Evolutionary conservation across 2,888 invertebrate species (phyloP).

Genomic region (Lissocephala sabroskyi): DNA sequence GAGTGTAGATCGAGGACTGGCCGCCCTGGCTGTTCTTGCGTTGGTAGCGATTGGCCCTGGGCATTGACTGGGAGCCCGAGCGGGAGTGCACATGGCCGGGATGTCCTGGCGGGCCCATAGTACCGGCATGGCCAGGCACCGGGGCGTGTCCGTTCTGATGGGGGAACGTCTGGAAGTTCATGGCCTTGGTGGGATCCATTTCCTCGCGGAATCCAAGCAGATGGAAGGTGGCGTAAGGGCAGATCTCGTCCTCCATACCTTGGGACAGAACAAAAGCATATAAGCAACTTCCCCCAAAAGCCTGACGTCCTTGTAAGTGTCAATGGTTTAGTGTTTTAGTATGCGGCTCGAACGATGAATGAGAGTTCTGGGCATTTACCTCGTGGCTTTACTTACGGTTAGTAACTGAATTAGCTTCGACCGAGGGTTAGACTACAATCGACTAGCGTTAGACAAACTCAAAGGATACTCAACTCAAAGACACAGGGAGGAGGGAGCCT

Average conservation of each 20-base stretch:
- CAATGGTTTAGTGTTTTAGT: slow-evolving; percentile 53
- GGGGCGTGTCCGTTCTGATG: slow-evolving; percentile 79
- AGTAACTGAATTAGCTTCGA: slow-evolving; percentile 24
- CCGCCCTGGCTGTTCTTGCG: slow-evolving; percentile 85
- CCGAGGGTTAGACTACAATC: slow-evolving; percentile 34
- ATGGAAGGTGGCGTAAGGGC: slow-evolving; percentile 97
- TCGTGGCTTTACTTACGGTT: slow-evolving; percentile 40
- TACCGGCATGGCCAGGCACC: slow-evolving; percentile 83
- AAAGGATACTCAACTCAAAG: slow-evolving; percentile 15
- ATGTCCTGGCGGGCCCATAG: slow-evolving; percentile 86
- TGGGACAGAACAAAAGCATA: too few relatives aligned
- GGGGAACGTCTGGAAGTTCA: slow-evolving; percentile 91
- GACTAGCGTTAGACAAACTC: slow-evolving; percentile 22
- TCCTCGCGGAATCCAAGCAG: slow-evolving; percentile 94
- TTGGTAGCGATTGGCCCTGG: slow-evolving; percentile 81
- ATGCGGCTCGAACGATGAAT: too few relatives aligned
- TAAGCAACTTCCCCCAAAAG: too few relatives aligned
- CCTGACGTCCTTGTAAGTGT: slow-evolving; percentile 16
- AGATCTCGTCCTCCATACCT: slow-evolving; percentile 97
- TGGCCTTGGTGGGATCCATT: slow-evolving; percentile 93
- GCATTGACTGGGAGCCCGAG: slow-evolving; percentile 92
- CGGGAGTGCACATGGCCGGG: slow-evolving; percentile 86
- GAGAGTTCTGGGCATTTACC: too few relatives aligned
- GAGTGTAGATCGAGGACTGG: slow-evolving; percentile 86
- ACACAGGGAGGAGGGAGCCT: not conserved